Base-by-base conservation (phyloP, 2,113 vertebrate species). In the Rhegmatorhina hoffmannsi region DNA sequence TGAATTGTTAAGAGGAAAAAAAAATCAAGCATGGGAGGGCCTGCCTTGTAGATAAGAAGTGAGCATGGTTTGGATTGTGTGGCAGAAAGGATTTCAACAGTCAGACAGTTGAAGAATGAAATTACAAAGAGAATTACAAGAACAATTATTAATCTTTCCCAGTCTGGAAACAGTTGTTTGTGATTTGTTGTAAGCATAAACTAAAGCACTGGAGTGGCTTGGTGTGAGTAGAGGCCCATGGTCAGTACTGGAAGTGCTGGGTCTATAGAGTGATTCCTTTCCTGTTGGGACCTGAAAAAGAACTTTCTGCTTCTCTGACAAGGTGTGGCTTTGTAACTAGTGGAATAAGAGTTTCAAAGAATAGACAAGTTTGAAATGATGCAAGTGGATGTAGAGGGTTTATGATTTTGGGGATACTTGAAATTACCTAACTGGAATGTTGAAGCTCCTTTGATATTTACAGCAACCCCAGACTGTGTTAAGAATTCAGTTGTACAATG, bases 11-110 rank as follows among this genome's bases (percentile, higher is more conserved):
- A 76, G 63, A 38, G 7, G n/a, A 34, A n/a, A 19, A 49, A 49
- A 25, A 31, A 34, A n/a, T 4, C 1, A 12, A 55, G 9, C 7
- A 10, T 46, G 7, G 7, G 6, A 78, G 34, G 3, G 9, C 4
- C 21, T 89, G 20, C 5, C 20, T 28, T 21, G 5, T 18, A 81
- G 33, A 34, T 43, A 55, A 88, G 58, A 91, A 85, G 26, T 24
- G 16, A 75, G 9, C 17, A 31, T 33, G 18, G 5, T 64, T 91
- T 63, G 29, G 18, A 52, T 1, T 34, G 6, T 18, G 20, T 34
- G 19, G 3, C 23, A 73, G 40, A 66, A 93, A 50, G 12, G 14
- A 56, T 87, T 85, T 31, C 19, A 60, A 25, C 72, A 15, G 5
- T 60, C 10, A 67, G 44, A 53, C 11, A 64, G 18, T 62, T 76